Conservation (phyloP, 2,888 invertebrate species). For the Cephus sareptanus region DNA sequence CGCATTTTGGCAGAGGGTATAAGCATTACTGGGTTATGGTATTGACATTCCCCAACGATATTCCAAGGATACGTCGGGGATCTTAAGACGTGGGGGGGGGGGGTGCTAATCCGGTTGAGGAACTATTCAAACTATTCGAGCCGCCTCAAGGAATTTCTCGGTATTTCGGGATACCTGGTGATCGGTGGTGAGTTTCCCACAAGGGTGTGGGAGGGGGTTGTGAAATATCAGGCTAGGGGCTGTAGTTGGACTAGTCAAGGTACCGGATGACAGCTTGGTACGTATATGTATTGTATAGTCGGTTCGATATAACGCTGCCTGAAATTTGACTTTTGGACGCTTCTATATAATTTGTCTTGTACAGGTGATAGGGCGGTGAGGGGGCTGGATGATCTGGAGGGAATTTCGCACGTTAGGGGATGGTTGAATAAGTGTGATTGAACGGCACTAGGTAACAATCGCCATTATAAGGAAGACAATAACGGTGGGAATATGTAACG, state of each 20-base stretch:
- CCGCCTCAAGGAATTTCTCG: constrained; percentile 38
- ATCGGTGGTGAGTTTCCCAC: too few species aligned
- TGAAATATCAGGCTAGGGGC: not conserved
- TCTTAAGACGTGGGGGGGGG: too few species aligned
- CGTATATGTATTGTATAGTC: too few species aligned
- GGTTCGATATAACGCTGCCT: too few species aligned
- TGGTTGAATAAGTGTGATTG: constrained; percentile 9
- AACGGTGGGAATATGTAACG: constrained; percentile 21
- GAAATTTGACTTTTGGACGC: constrained; percentile 12
- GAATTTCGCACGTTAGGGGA: constrained; percentile 6
- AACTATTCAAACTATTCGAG: constrained; percentile 50
- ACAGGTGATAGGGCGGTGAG: not conserved
- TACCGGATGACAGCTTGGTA: too few species aligned
- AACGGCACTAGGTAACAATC: constrained; percentile 17
- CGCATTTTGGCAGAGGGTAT: too few species aligned
- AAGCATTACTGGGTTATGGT: too few species aligned
- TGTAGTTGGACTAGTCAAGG: too few species aligned
- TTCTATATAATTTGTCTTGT: constrained; percentile 14
- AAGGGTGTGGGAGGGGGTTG: not conserved
- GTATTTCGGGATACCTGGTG: too few species aligned
- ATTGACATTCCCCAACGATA: too few species aligned
- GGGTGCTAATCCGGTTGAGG: constrained; percentile 32
- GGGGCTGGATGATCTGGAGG: constrained; percentile 5
- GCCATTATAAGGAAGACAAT: constrained; percentile 23
- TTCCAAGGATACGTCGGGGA: too few species aligned